phyloP scores from a whole-genome alignment of 2,113 vertebrate genomes.

The Phoenicopterus ruber region DNA sequence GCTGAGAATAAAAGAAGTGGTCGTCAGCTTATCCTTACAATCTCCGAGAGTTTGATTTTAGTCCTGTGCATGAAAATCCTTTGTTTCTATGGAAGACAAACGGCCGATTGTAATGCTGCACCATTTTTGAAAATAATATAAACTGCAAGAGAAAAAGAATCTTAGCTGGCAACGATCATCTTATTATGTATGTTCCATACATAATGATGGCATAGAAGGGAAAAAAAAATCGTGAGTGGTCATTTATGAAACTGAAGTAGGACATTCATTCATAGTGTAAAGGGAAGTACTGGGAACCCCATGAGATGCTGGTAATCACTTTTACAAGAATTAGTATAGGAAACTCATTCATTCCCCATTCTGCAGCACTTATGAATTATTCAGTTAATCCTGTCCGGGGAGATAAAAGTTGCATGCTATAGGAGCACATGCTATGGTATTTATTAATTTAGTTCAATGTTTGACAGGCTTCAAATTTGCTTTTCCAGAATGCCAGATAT shows the following conservation, averaged over 20 bases:
- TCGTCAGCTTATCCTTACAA: background rate
- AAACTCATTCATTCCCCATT: background rate
- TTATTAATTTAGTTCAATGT: background rate
- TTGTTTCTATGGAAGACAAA: background rate
- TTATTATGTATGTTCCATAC: background rate
- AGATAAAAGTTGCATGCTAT: background rate
- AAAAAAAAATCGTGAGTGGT: background rate
- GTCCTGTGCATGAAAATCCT: background rate
- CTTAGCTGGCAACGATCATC: background rate
- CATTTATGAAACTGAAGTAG: background rate
- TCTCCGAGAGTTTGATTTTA: background rate
- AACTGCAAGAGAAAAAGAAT: background rate
- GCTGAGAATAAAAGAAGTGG: background rate
- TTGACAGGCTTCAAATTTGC: background rate
- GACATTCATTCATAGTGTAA: background rate
- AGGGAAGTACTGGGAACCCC: background rate
- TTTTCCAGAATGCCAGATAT: background rate
- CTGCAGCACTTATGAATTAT: background rate
- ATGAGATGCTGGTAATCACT: background rate
- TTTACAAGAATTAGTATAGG: background rate
- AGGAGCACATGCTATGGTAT: background rate
- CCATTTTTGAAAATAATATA: background rate
- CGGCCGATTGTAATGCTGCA: background rate
- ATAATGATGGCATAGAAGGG: background rate
- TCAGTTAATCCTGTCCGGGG: background rate